Evolutionary conservation across 2,888 invertebrate genomes (phyloP), one percentile per base, ranked within the genome.

Genomic region (Patella caerulea): DNA sequence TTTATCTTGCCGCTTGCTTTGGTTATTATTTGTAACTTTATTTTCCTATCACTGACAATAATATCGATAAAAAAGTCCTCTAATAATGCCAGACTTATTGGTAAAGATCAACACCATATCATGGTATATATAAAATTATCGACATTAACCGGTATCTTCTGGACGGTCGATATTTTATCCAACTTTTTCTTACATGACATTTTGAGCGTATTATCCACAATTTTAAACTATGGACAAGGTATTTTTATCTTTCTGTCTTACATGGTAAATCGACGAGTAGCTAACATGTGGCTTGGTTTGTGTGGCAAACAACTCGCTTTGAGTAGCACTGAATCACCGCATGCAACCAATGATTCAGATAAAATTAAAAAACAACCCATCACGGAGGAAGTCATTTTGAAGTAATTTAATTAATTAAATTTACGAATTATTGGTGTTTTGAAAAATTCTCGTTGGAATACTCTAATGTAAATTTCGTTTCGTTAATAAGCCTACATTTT

Each of bases 71-170:
- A 81, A 3, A 74, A 76, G 73, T 14, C 76, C 73, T 12, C 81
- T 83, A 12, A 72, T 55, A 5, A 45, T 79, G 24, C 76, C 52
- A 53, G 79, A 55, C 59, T 73, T 2, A 79, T 73, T 2, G 75
- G 78, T 15, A 76, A 59, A 9, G 83, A 84, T 15, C 79, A 83
- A 29, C 70, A 78, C 12, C 80, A 85, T 52, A 80, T 86, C 12
- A 77, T 78, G 11, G 75, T 86, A 11, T 88, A 86, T 72, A 56
- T 84, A 9, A 84, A 85, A 71, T 79, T 88, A 54, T 86, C 84
- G 71, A 79, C 84, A 2, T 74, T 88, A 19, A 84, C 86, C 11
- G 87, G 88, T 1, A 53, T 86, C n/a, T 82, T 85, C 24, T 88
- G 88, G 88, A 71, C 85, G 15, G 78, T 87, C 3, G 84, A 84